Base-by-base conservation (phyloP, 1,140 invertebrate species). In the Oreohelix idahoensis region DNA sequence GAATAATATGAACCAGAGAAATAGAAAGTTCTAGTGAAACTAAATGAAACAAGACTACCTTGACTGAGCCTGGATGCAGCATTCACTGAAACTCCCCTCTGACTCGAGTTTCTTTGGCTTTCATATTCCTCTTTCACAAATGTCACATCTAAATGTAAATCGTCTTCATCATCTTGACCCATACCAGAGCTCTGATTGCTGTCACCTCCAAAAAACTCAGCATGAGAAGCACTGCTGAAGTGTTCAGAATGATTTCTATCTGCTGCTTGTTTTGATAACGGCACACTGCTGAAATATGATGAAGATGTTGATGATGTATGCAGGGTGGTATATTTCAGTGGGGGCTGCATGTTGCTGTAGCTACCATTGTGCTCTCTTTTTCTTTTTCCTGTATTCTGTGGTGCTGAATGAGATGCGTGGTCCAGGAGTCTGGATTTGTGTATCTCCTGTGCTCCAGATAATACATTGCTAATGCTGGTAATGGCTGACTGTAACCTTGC, bases 91-190 rank as follows among this genome's bases (percentile, higher is more conserved):
- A 79, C 36, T 29, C 77, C 77, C 39, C 79, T 80, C 45, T 80
- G 79, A 36, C 42, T 35, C 0, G 79, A 80, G 66, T 71, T 80
- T 80, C 79, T 80, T 35, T 80, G 79, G 49, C 58, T 79, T 66
- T 79, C 77, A 80, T 80, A 80, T 71, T 80, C 84, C 51, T 85
- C 84, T 81, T 85, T 85, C 26, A 85, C 82, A 83, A 85, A 85
- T 35, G 84, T 85, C 78, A 85, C 84, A 76, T 85, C 84, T 76
- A 85, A 73, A 35, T 85, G 77, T 42, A 79, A 35, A 53, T 85
- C 84, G 76, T 82, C 82, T 49, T 85, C 84, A 76, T 85, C 84
- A 29, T 84, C 84, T 42, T 35, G 20, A 35, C 80, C 80, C 79
- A 81, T 81, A 45, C 66, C 79, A 73, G 79, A 81, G 70, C 69